Percentiles rank a stretch among this genome's conserved stretches.
Conservation (phyloP, 92 coral and sea anemone genomes). For the Meandrina meandrites region DNA sequence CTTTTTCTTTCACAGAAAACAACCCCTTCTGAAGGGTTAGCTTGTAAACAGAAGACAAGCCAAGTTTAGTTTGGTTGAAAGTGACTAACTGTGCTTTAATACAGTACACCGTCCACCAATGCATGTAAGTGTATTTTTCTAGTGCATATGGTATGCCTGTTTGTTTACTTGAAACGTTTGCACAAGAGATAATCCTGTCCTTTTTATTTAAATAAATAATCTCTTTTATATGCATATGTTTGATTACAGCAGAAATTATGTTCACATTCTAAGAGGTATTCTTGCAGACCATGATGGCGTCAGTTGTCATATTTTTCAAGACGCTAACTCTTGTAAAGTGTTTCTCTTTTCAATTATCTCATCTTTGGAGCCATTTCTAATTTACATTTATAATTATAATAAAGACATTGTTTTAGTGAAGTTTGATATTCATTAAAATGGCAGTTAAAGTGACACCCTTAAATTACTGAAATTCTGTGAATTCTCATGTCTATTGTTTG, state of each 20-base stretch:
- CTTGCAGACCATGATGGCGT: not conserved
- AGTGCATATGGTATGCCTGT: slow-evolving; percentile 13
- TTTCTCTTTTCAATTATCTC: not conserved
- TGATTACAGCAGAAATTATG: not conserved
- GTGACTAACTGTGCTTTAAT: not conserved
- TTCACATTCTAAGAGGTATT: not conserved
- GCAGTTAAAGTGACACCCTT: not conserved
- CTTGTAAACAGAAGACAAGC: not conserved
- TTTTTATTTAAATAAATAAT: not conserved
- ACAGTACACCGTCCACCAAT: not conserved
- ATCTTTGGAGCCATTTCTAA: not conserved
- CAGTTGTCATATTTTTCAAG: not conserved
- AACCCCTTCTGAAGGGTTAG: not conserved
- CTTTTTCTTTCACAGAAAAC: not conserved
- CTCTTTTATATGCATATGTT: not conserved
- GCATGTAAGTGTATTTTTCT: slow-evolving; percentile 15
- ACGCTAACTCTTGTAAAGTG: not conserved
- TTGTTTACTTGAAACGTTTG: slow-evolving; percentile 10
- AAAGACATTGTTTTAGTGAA: not conserved
- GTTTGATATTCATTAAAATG: not conserved
- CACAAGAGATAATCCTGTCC: not conserved
- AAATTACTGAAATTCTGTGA: not conserved
- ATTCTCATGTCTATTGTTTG: not conserved
- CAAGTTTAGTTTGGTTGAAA: not conserved
- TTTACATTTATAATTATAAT: not conserved